Evolutionary conservation across 2,113 vertebrate genomes (phyloP).

Genomic region (Nerophis lumbriciformis): DNA sequence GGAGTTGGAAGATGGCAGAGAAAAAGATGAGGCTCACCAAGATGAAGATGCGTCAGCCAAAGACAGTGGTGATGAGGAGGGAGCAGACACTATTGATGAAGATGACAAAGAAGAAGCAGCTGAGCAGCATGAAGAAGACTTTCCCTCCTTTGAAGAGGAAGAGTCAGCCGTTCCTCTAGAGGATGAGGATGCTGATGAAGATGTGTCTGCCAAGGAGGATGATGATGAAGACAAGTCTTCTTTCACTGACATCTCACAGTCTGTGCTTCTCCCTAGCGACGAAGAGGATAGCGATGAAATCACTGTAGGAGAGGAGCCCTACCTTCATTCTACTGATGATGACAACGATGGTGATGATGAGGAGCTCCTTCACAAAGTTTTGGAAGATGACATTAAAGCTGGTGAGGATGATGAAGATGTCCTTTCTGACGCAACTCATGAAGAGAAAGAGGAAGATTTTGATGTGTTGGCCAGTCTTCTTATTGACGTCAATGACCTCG

Average conservation of each 20-base stretch:
- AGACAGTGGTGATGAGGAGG: conserved; percentile 24
- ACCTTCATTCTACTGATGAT: conserved; percentile 28
- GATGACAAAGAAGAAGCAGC: conserved; percentile 30
- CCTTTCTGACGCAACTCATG: background rate
- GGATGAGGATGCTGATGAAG: background rate
- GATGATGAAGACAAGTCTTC: conserved; percentile 2
- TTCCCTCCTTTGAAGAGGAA: background rate
- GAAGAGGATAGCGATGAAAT: conserved; percentile 42
- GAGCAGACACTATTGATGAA: conserved; percentile 37
- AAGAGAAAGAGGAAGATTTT: conserved; percentile 28
- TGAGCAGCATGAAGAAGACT: conserved; percentile 10
- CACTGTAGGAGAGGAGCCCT: conserved; percentile 25
- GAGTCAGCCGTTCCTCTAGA: background rate
- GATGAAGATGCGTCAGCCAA: conserved; percentile 13
- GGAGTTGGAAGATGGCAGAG: background rate
- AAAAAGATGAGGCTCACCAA: conserved; percentile 2
- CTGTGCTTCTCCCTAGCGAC: conserved; percentile 24
- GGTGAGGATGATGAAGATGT: background rate
- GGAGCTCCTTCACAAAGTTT: background rate
- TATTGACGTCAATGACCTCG: conserved; percentile 3
- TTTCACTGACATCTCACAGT: background rate
- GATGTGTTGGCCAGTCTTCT: background rate
- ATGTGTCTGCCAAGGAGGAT: background rate
- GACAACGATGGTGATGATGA: conserved; percentile 34
- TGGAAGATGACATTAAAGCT: background rate